Evolutionary conservation across 2,888 invertebrate genomes (phyloP).

Genomic region (Netelia virgata): DNA sequence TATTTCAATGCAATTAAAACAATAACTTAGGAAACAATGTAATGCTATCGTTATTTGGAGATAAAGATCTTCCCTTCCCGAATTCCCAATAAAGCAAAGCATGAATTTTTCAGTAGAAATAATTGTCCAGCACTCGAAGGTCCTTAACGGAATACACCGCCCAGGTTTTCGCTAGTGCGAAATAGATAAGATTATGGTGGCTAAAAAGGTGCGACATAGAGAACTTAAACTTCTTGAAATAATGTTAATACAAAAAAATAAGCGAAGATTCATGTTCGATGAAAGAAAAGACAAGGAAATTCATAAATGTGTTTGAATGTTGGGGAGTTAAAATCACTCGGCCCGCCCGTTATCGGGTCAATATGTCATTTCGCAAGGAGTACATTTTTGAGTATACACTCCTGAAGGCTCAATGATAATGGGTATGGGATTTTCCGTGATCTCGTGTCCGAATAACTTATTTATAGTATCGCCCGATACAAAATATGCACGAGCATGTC

Average conservation of each 20-base stretch:
- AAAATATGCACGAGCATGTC: background rate
- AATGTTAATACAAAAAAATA: background rate
- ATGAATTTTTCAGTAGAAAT: background rate
- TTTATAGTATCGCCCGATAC: background rate
- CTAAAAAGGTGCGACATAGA: background rate
- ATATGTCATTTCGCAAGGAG: background rate
- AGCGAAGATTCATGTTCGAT: background rate
- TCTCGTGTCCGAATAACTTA: background rate
- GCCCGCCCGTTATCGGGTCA: background rate
- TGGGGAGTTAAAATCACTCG: background rate
- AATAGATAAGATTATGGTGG: background rate
- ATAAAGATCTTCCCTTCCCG: background rate
- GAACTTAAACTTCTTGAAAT: background rate
- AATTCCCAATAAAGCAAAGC: background rate
- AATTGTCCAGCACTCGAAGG: too few relatives aligned
- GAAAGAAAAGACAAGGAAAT: background rate
- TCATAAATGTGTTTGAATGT: background rate
- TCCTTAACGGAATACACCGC: background rate
- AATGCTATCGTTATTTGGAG: background rate
- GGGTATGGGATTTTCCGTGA: background rate
- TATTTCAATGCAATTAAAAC: background rate
- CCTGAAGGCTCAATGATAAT: background rate
- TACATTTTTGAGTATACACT: background rate
- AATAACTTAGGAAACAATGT: background rate
- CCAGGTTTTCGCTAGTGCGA: background rate